phyloP scores from a whole-genome alignment of 2,888 invertebrate genomes.

The Erannis defoliaria region DNA sequence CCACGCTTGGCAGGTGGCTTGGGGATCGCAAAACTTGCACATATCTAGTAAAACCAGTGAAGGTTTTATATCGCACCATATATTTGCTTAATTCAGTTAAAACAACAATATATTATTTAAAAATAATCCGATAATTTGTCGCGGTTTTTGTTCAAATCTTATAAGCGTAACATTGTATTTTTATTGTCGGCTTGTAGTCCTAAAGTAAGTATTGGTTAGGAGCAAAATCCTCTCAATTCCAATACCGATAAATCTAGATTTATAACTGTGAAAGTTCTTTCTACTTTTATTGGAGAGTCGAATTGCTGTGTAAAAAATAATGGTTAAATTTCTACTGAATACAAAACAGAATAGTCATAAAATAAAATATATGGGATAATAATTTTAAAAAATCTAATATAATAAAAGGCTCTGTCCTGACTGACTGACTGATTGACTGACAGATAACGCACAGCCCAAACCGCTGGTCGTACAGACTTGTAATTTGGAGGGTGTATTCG shows the following conservation, averaged over 20 bases:
- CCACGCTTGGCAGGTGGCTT: too few species aligned
- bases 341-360: constrained; percentile 13
- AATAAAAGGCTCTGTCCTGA: too few species aligned
- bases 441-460: too few species aligned
- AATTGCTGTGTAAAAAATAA: constrained; percentile 48
- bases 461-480: too few species aligned
- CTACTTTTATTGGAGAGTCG: constrained; percentile 47
- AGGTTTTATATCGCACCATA: too few species aligned
- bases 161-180: constrained; percentile 11
- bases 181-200: constrained; percentile 17
- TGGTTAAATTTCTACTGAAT: constrained; percentile 35
- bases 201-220: constrained; percentile 24
- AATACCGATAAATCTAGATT: constrained; percentile 55
- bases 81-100: constrained; percentile 2
- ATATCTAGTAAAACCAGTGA: too few species aligned
- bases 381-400: too few species aligned
- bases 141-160: constrained; percentile 19
- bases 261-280: constrained; percentile 46
- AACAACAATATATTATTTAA: neutral
- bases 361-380: too few species aligned
- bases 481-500: too few species aligned
- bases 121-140: constrained; percentile 9
- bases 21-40: too few species aligned
- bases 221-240: constrained; percentile 41
- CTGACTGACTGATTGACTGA: too few species aligned